Conservation (phyloP, 2,888 invertebrate genomes). For the Anthophora plumipes region DNA sequence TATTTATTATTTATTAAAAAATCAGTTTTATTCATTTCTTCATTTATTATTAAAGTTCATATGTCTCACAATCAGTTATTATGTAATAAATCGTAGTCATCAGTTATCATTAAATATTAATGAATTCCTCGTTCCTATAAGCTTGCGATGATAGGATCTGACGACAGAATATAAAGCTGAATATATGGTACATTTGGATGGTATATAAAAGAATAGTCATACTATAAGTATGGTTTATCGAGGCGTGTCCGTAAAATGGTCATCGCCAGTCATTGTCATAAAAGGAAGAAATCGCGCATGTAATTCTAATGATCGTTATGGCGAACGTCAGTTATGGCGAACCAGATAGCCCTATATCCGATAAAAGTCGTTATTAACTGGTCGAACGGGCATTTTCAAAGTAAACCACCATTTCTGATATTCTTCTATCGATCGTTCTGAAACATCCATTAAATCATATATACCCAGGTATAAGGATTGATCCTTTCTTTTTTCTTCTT, state of each 20-base stretch:
- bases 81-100: not conserved
- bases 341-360: conserved; percentile 40
- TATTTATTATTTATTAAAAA: too few relatives aligned
- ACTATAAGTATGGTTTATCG: not conserved
- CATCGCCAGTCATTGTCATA: conserved; percentile 37
- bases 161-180: not conserved
- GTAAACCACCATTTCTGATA: too few relatives aligned
- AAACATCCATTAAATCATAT: too few relatives aligned
- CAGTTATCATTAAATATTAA: conserved; percentile 7
- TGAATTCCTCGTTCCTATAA: conserved; percentile 3
- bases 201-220: not conserved
- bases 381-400: not conserved
- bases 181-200: not conserved
- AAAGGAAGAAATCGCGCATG: conserved; percentile 60
- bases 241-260: conserved; percentile 14
- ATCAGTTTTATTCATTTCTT: too few relatives aligned
- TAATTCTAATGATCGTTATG: conserved; percentile 62
- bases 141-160: not conserved
- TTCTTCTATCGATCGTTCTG: too few relatives aligned
- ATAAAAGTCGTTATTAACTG: conserved; percentile 67
- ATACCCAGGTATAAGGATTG: too few relatives aligned
- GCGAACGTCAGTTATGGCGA: conserved; percentile 56
- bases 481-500: too few relatives aligned
- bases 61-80: too few relatives aligned
- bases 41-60: too few relatives aligned